phyloP scores from a whole-genome alignment of 2,797 vertebrate species.

The Phataginus tricuspis region DNA sequence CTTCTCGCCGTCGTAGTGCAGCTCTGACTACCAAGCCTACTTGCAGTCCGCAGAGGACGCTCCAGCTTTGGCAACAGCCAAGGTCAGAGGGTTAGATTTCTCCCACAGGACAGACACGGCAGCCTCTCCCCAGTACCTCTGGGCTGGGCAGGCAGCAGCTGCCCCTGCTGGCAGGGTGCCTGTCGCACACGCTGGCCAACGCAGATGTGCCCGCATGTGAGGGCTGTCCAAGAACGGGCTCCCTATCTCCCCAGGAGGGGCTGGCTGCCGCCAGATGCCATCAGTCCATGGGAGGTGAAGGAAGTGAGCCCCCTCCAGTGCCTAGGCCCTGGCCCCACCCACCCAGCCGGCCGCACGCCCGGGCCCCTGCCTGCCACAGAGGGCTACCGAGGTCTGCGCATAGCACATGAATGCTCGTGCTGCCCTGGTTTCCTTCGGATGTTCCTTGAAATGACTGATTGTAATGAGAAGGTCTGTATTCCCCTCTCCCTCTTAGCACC shows the following conservation, averaged over 20 bases:
- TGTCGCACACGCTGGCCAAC: background rate
- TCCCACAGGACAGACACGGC: background rate
- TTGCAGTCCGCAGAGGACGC: conserved; percentile 2
- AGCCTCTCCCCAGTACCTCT: background rate
- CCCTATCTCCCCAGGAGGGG: background rate
- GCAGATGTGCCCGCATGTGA: background rate
- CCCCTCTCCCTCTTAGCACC: background rate
- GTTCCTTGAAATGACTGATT: background rate
- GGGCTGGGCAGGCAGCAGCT: background rate
- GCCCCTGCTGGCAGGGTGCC: background rate
- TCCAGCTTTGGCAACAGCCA: conserved; percentile 3
- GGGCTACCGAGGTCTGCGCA: background rate
- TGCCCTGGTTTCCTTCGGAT: background rate
- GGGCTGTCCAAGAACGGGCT: background rate
- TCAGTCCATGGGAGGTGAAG: background rate
- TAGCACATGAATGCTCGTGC: accelerated
- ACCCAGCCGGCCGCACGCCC: background rate
- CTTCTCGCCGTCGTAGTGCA: background rate
- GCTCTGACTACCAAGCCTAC: background rate
- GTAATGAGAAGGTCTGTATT: background rate
- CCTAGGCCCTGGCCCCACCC: background rate
- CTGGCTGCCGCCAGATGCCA: background rate
- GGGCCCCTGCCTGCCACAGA: background rate
- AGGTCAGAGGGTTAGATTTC: conserved; percentile 48
- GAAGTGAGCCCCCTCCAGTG: background rate